Conservation (phyloP, 2,113 vertebrate species). For the Kryptolebias marmoratus region DNA sequence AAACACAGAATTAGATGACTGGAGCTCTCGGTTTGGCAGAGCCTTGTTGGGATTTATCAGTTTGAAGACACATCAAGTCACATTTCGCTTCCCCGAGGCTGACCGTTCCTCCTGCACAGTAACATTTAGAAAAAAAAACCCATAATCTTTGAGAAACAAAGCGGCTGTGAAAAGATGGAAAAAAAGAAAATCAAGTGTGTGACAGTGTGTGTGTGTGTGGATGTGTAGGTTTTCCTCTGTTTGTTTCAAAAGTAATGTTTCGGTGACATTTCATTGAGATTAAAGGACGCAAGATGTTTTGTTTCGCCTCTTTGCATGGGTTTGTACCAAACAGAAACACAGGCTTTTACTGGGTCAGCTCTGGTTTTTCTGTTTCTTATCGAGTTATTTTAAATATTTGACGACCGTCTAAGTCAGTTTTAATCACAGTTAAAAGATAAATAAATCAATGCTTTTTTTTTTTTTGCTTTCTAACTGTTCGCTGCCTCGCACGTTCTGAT, state of each 20-base stretch:
- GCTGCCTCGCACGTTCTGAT: not conserved
- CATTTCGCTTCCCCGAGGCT: constrained; percentile 22
- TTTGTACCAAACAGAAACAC: not conserved
- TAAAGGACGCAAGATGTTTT: constrained; percentile 16
- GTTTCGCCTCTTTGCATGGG: not conserved
- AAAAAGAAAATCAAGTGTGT: constrained; percentile 8
- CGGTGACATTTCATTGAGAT: constrained; percentile 1
- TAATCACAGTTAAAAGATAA: not conserved
- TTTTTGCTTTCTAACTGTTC: too few relatives aligned
- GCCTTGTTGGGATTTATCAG: constrained; percentile 3
- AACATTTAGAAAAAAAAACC: not conserved
- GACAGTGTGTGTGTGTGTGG: not conserved
- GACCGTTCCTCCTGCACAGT: constrained; percentile 23
- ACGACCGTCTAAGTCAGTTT: constrained; percentile 14
- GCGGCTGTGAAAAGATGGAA: not conserved
- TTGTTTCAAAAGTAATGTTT: not conserved
- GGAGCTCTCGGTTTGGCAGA: constrained; percentile 1
- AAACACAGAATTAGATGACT: constrained; percentile 12
- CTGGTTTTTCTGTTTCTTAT: constrained; percentile 12
- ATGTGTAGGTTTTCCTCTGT: not conserved
- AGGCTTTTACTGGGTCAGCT: not conserved
- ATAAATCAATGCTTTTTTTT: not conserved
- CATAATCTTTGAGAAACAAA: constrained; percentile 12
- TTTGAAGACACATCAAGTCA: constrained; percentile 22
- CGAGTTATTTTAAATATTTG: constrained; percentile 27